Evolutionary conservation across 1,140 invertebrate genomes (phyloP), one percentile per base, ranked within the genome.

Genomic region (Hylaeus volcanicus): DNA sequence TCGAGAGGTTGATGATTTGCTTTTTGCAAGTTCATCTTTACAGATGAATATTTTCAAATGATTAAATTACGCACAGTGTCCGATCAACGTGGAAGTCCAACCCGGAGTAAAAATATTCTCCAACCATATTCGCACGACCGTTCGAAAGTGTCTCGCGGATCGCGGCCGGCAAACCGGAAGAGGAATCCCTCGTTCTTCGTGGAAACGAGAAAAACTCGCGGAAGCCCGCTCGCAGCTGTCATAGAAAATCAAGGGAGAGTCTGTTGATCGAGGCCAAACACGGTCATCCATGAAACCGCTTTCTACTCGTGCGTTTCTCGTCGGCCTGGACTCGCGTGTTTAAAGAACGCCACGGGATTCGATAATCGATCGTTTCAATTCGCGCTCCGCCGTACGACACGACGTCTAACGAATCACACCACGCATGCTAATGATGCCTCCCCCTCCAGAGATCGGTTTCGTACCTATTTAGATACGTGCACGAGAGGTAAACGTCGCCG

Each of bases 241-340:
- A 81, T 77, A 64, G 79, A 76, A 74, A 84, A 85, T 86, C 75
- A 83, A 64, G 60, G 60, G 69, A 61, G 63, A 86, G 76, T 83
- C 65, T 74, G 80, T 82, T 71, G 68, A 86, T 79, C 84, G 80
- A 83, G 84, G 81, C 81, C 85, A 86, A 83, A 87, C 70, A 83
- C 85, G 79, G 73, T 76, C 83, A 63, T 65, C 48, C 81, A 55
- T 63, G 70, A 75, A 77, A 88, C 78, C 78, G 85, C 88, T 89
- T 89, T 89, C 88, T 89, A 88, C 65, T 80, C 53, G 68, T 14
- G 68, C 77, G 72, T 75, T 77, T 77, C 76, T 63, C 75, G 76
- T 26, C 26, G 51, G 68, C 71, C 51, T 26, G 65, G 71, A 39
- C 53, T 55, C 56, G 66, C 74, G 56, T 64, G 39, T 51, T 43